Evolutionary conservation across 2,797 vertebrate species (phyloP).

Genomic region (Antennarius maculatus): DNA sequence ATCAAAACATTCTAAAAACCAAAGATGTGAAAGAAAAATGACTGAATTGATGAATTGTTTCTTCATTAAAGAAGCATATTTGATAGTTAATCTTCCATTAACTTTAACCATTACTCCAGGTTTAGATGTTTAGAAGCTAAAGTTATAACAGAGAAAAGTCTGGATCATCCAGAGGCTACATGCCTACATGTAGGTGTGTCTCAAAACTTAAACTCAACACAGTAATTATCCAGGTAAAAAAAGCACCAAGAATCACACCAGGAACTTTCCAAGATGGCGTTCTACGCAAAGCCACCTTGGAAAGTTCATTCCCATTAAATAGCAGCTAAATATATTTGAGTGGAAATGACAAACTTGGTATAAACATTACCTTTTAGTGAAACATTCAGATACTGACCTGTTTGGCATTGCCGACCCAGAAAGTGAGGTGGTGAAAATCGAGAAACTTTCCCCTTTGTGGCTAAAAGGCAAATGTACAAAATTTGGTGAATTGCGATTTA

Average conservation of each 20-base stretch:
- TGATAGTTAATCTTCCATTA: too few relatives aligned
- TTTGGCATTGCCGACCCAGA: constrained; percentile 89
- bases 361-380: background rate
- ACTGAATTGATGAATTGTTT: too few relatives aligned
- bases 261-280: background rate
- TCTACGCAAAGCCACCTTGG: background rate
- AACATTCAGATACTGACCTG: constrained; percentile 75
- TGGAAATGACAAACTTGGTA: background rate
- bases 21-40: too few relatives aligned
- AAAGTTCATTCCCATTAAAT: background rate
- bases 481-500: background rate
- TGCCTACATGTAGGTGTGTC: too few relatives aligned
- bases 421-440: constrained; percentile 85
- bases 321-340: background rate
- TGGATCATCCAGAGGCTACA: too few relatives aligned
- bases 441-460: constrained; percentile 80
- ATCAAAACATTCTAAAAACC: too few relatives aligned
- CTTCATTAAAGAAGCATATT: too few relatives aligned
- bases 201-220: background rate
- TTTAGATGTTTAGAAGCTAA: too few relatives aligned
- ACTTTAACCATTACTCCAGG: too few relatives aligned
- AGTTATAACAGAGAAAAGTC: too few relatives aligned
- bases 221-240: background rate
- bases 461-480: constrained; percentile 63
- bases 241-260: background rate